Percentiles rank a stretch among this genome's conserved stretches.
Evolutionary conservation across 2,888 invertebrate species (phyloP).

Genomic region (Nebria brevicollis): DNA sequence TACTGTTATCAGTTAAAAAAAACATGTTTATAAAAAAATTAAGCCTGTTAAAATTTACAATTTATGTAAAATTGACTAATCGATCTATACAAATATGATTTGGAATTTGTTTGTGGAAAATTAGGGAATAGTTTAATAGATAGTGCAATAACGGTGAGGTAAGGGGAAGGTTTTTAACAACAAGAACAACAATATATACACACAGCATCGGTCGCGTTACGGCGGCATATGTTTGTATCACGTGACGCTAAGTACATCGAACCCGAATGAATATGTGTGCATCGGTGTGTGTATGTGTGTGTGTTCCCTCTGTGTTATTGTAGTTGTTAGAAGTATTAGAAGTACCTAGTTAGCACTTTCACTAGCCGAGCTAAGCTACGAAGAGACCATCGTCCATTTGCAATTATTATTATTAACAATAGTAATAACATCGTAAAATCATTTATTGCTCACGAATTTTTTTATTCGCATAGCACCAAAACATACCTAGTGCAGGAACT

Average conservation of each 20-base stretch:
- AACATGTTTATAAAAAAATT: too few species aligned
- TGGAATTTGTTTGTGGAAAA: too few species aligned
- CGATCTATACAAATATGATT: too few species aligned
- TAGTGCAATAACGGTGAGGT: background rate
- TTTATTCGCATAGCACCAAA: too few species aligned
- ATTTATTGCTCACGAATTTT: background rate
- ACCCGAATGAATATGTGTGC: background rate
- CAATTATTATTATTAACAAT: background rate
- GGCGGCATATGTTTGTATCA: background rate
- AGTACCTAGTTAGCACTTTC: background rate
- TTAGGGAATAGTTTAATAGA: too few species aligned
- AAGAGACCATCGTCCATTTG: background rate
- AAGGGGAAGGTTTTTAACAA: background rate
- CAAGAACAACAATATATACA: background rate
- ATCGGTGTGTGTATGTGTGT: background rate
- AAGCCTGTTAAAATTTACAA: too few species aligned
- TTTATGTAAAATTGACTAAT: too few species aligned
- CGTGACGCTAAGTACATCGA: background rate
- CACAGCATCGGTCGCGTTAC: background rate
- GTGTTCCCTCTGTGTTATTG: background rate
- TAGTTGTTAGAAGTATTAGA: background rate
- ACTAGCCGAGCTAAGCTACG: background rate
- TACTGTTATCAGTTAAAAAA: too few species aligned
- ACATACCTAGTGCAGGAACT: constrained; percentile 70
- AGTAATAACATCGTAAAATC: background rate